Percentiles rank a stretch among this genome's conserved stretches.
Conservation (phyloP, 2,797 vertebrate genomes). For the Valencia hispanica region DNA sequence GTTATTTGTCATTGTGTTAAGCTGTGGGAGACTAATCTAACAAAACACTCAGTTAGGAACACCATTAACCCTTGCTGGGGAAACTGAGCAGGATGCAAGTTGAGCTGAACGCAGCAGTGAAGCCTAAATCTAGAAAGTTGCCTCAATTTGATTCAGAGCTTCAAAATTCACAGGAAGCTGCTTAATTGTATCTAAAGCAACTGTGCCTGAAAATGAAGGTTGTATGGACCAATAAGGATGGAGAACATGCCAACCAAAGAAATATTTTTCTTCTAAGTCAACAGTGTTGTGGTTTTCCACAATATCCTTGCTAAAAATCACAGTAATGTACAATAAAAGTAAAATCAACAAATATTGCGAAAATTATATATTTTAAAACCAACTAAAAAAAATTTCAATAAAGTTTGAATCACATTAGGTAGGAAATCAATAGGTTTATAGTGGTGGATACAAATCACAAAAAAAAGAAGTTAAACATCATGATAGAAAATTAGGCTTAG, state of each 20-base stretch:
- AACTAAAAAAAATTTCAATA: not conserved
- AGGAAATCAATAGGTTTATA: not conserved
- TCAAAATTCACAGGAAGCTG: constrained; percentile 17
- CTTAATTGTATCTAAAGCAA: not conserved
- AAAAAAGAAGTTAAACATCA: constrained; percentile 32
- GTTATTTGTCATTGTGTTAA: constrained; percentile 99
- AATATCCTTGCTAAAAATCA: not conserved
- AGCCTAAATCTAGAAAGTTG: constrained; percentile 38
- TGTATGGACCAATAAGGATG: not conserved
- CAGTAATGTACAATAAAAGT: constrained; percentile 7
- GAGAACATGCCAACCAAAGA: not conserved
- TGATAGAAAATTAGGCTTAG: constrained; percentile 22
- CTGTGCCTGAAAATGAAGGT: not conserved
- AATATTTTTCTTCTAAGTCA: not conserved
- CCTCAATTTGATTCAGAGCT: constrained; percentile 26
- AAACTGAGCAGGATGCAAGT: constrained; percentile 57
- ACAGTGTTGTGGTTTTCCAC: constrained; percentile 1
- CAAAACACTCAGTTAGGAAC: constrained; percentile 81
- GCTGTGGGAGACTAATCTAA: constrained; percentile 90
- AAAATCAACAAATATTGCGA: constrained; percentile 15
- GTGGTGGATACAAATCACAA: constrained; percentile 3
- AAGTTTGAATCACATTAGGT: constrained; percentile 1
- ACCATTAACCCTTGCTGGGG: constrained; percentile 89
- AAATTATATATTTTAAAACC: too few relatives aligned
- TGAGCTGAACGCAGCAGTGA: constrained; percentile 43